Evolutionary conservation across 2,113 vertebrate species (phyloP).

Genomic region (Anser cygnoides): DNA sequence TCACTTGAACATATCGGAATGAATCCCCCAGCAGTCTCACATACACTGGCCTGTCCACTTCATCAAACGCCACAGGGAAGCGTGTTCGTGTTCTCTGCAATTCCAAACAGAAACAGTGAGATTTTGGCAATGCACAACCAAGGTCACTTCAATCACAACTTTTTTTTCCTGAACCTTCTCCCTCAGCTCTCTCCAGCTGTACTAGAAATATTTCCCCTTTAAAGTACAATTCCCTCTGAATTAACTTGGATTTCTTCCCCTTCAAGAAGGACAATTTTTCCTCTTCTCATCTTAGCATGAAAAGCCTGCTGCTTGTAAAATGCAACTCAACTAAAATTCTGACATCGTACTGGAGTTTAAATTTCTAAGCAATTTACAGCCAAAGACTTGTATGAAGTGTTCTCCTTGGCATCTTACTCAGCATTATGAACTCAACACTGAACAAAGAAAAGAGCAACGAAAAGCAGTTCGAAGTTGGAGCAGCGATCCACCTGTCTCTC

Average conservation of each 20-base stretch:
- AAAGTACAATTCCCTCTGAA: not conserved
- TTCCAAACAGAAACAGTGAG: rapidly evolving
- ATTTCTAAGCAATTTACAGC: not conserved
- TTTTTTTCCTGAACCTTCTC: not conserved
- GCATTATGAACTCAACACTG: not conserved
- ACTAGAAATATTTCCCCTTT: not conserved
- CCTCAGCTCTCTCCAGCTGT: not conserved
- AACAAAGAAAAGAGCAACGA: not conserved
- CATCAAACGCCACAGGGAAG: not conserved
- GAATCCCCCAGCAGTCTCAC: not conserved
- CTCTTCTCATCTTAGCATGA: not conserved
- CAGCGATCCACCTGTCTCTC: not conserved
- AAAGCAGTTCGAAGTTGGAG: not conserved
- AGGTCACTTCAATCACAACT: not conserved
- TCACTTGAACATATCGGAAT: not conserved
- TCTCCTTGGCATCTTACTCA: not conserved
- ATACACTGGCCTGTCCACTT: not conserved
- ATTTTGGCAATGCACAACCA: not conserved
- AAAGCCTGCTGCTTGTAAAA: not conserved
- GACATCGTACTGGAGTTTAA: not conserved
- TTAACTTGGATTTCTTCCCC: not conserved
- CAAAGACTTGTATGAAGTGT: not conserved
- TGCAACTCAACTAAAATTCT: not conserved
- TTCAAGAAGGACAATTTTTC: not conserved
- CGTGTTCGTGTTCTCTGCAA: not conserved